Conservation (phyloP, 37 sponge, comb jelly and placozoan genomes). For the Eunapius fragilis region DNA sequence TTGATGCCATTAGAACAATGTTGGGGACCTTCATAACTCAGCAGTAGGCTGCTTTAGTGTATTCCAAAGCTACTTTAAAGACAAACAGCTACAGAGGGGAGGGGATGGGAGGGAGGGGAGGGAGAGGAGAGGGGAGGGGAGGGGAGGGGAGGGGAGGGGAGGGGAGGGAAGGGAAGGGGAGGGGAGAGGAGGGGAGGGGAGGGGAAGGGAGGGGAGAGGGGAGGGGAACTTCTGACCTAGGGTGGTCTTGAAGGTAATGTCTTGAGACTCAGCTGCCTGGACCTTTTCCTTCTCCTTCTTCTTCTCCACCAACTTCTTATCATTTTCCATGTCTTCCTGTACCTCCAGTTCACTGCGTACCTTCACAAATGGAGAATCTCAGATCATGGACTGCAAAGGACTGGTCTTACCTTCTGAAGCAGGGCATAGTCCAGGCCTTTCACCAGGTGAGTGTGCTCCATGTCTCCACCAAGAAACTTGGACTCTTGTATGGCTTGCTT, state of each 20-base stretch:
- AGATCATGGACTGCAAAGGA: not conserved
- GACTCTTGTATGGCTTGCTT: conserved; percentile 91
- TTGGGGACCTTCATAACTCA: too few species aligned
- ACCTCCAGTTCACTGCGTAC: conserved; percentile 55
- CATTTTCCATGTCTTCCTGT: conserved; percentile 38
- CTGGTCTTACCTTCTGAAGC: conserved; percentile 86
- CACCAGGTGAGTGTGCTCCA: conserved; percentile 99
- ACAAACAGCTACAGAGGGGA: too few species aligned
- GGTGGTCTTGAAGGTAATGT: conserved; percentile 58
- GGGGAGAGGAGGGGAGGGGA: too few species aligned
- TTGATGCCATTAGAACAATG: too few species aligned
- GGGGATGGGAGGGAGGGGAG: too few species aligned
- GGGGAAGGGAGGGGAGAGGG: too few species aligned
- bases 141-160: too few species aligned
- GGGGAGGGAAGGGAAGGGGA: too few species aligned
- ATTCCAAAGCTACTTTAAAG: too few species aligned
- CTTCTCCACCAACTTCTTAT: conserved; percentile 47
- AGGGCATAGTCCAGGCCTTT: conserved; percentile 98
- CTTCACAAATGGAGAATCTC: conserved; percentile 8
- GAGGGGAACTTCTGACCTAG: conserved; percentile 31
- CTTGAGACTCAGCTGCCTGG: conserved; percentile 18
- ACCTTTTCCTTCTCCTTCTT: conserved; percentile 60
- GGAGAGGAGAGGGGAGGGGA: too few species aligned
- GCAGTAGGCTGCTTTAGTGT: too few species aligned
- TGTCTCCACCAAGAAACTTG: conserved; percentile 97